A percentile compares a stretch with the other conserved stretches of the same genome.
Evolutionary conservation across 1,140 invertebrate genomes (phyloP).

Genomic region (Pinna nobilis): DNA sequence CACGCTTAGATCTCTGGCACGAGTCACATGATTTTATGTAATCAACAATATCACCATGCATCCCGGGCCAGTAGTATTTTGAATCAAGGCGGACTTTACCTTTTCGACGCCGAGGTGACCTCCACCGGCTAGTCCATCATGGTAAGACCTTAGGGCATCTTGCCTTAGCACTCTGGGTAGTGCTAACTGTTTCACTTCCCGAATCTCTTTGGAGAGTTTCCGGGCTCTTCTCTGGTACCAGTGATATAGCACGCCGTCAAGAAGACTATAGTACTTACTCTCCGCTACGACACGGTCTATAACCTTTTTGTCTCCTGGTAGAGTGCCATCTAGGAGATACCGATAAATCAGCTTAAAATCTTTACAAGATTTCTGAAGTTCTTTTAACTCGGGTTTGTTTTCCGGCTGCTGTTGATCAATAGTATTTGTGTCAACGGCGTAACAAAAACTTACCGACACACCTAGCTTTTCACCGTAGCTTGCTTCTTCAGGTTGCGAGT

Average conservation of each 20-base stretch:
- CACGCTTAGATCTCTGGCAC: constrained; percentile 27
- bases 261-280: constrained; percentile 28
- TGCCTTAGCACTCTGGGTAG: constrained; percentile 37
- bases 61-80: constrained; percentile 39
- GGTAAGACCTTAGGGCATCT: constrained; percentile 30
- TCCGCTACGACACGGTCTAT: constrained; percentile 15
- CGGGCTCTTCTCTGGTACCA: constrained; percentile 23
- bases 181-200: constrained; percentile 24
- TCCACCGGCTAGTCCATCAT: constrained; percentile 42
- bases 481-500: background rate
- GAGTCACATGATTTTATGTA: constrained; percentile 33
- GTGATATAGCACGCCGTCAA: constrained; percentile 38
- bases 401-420: too few species aligned
- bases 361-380: too few species aligned
- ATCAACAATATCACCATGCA: constrained; percentile 33
- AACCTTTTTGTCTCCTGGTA: constrained; percentile 24
- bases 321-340: constrained; percentile 5
- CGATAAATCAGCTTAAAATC: constrained; percentile 32
- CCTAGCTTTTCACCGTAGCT: background rate
- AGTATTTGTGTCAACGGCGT: background rate
- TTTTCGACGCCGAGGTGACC: constrained; percentile 38
- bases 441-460: background rate
- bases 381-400: too few species aligned
- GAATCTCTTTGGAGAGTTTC: background rate
- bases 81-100: constrained; percentile 5